Evolutionary conservation across 1,140 invertebrate genomes (phyloP), one percentile per base, ranked within the genome.

Genomic region (Anastrepha obliqua): DNA sequence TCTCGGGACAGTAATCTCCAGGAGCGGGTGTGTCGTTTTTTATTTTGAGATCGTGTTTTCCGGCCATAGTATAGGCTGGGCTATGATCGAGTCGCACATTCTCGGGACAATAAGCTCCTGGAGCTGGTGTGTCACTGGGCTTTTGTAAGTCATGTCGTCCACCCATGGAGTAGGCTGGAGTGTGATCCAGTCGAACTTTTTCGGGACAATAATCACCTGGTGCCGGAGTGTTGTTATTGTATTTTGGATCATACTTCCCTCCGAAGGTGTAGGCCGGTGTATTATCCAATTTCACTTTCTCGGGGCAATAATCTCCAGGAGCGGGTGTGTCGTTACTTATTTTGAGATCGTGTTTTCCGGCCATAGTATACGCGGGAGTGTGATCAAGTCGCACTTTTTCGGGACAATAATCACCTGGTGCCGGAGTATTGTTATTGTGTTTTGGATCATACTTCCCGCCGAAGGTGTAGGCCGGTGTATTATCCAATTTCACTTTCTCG

Each of bases 121-220:
- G 95, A 6, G 94, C 96, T 11, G 91, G 91, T 7, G 90, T 90
- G 13, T 88, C 62, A n/a, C 81, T 92, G 13, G 3, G 91, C 51
- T 55, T 55, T 9, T 55, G 5, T 9, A 55, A 89, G 58, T 96
- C 89, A 93, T 90, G 89, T 89, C 94, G 95, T 2, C 94, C 91
- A 64, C 93, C 93, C 62, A 95, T 94, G 2, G 93, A 94, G 78
- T 95, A 95, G 85, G 95, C 93, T 5, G 95, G 95, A 51, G 94
- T 90, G 51, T 91, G 93, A 74, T 94, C 94, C 42, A 94, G 90
- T 60, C 96, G 95, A 5, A 95, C 95, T 90, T 96, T 96, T 90
- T 98, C 97, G 0, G 97, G 97, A 93, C 96, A 94, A 94, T 98
- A 95, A 91, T 96, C 94, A 89, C 97, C 94, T 89, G 97, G 95